phyloP scores from a whole-genome alignment of 2,888 invertebrate genomes.

The Teleiodes luculella region DNA sequence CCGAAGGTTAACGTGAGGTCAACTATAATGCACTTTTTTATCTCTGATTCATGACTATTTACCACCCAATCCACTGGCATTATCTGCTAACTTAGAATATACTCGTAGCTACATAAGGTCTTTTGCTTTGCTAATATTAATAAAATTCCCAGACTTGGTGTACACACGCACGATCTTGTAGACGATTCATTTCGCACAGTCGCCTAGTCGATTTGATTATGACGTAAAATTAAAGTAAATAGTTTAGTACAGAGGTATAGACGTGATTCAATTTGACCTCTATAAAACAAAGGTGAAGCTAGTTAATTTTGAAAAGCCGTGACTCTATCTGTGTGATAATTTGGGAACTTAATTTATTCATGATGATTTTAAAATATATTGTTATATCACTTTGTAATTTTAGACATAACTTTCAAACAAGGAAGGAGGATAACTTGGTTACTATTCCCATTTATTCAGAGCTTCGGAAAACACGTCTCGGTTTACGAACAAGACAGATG shows the following conservation, averaged over 20 bases:
- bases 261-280: conserved; percentile 10
- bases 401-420: too few species aligned
- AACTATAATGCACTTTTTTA: not conserved
- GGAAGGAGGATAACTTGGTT: too few species aligned
- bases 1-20: not conserved
- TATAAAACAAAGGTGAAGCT: conserved; percentile 9
- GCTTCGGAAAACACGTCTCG: too few species aligned
- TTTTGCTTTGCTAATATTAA: too few species aligned
- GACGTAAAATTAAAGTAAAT: conserved; percentile 2
- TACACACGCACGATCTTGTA: not conserved
- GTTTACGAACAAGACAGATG: too few species aligned
- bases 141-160: too few species aligned
- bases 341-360: not conserved
- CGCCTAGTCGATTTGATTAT: not conserved
- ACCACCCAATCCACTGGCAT: not conserved
- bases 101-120: too few species aligned
- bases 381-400: too few species aligned
- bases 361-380: not conserved
- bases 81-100: too few species aligned
- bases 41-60: not conserved
- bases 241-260: not conserved
- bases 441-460: too few species aligned
- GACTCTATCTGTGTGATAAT: not conserved
- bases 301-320: not conserved
- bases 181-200: conserved; percentile 5